Evolutionary conservation across 1,140 invertebrate genomes (phyloP).

Genomic region (Nasonia longicornis): DNA sequence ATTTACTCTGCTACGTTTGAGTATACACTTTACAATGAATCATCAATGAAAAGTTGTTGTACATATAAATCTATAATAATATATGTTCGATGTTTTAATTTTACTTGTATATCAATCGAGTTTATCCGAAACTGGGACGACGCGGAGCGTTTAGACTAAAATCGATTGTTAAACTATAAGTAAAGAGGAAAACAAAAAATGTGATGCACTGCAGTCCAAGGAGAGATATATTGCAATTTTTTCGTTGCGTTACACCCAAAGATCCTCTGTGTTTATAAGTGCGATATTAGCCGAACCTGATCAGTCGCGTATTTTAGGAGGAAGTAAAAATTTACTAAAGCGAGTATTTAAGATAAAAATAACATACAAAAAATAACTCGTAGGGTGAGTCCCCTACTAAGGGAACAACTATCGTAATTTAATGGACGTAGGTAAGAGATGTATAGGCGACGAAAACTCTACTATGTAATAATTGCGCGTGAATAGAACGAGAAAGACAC

Average conservation of each 20-base stretch:
- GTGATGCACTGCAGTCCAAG: background rate
- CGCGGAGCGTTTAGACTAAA: background rate
- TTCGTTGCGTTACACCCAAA: conserved; percentile 1
- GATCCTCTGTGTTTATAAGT: background rate
- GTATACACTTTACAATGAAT: background rate
- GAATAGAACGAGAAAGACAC: background rate
- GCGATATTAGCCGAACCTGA: background rate
- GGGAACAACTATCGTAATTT: conserved; percentile 44
- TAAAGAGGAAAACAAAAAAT: background rate
- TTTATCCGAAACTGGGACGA: background rate
- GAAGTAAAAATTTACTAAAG: conserved; percentile 8
- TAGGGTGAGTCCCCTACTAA: conserved; percentile 37
- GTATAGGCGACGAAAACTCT: conserved; percentile 7
- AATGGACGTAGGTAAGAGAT: conserved; percentile 38
- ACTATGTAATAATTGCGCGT: conserved; percentile 25
- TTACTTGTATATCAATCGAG: background rate
- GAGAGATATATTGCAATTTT: background rate
- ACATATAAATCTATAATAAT: background rate
- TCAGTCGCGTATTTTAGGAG: background rate
- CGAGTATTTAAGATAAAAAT: conserved; percentile 16
- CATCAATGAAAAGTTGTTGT: background rate
- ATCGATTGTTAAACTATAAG: background rate
- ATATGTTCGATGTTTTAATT: background rate
- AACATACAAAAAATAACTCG: conserved; percentile 19
- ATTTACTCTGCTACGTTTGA: background rate